Conservation (phyloP, 2,113 vertebrate species). For the Mormyrus iriodes region DNA sequence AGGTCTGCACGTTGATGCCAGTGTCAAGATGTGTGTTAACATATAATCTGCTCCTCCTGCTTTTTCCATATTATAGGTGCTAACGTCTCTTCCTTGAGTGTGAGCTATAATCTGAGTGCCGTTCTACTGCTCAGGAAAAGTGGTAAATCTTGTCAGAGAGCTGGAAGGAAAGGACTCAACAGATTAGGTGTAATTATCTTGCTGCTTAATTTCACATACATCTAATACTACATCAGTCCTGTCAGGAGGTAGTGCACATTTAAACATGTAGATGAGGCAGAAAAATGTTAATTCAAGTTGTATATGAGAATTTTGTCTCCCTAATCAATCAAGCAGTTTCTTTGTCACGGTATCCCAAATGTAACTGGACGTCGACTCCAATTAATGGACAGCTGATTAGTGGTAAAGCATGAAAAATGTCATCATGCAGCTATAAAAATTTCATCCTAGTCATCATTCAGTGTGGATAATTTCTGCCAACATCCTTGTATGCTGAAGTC, state of each 20-base stretch:
- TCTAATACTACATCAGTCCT: background rate
- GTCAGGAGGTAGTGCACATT: background rate
- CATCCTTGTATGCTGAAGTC: background rate
- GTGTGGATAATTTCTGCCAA: background rate
- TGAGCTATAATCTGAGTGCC: constrained; percentile 43
- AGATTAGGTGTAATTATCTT: background rate
- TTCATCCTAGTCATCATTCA: background rate
- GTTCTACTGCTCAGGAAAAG: constrained; percentile 41
- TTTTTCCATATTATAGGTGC: background rate
- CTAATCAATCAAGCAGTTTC: background rate
- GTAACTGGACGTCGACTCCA: background rate
- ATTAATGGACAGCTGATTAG: background rate
- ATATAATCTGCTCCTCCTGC: background rate
- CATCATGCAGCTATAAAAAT: background rate
- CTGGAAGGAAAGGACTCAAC: constrained; percentile 38
- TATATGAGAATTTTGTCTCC: background rate
- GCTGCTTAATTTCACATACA: background rate
- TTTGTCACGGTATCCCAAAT: background rate
- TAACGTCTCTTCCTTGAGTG: background rate
- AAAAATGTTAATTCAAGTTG: background rate
- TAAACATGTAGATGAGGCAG: background rate
- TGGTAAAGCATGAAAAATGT: background rate
- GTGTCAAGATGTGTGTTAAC: background rate
- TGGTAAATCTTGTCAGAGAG: constrained; percentile 37
- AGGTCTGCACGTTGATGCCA: background rate